Evolutionary conservation across 30 jellyfish, hydroid and myxozoan genomes (phyloP).

Genomic region (Rhopilema esculentum): DNA sequence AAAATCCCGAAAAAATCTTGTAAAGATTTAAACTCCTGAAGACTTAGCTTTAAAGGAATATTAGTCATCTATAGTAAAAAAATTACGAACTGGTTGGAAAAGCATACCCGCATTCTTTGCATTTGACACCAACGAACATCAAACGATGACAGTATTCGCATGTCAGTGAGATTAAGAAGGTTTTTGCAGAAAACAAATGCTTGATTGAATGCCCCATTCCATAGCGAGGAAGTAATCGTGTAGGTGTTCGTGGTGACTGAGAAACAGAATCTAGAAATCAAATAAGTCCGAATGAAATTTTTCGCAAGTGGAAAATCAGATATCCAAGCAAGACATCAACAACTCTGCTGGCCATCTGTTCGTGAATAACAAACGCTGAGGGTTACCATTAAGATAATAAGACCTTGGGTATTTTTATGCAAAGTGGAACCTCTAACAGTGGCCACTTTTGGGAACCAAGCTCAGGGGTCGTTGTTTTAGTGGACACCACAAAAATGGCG

Average conservation of each 20-base stretch:
- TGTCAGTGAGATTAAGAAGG: constrained; percentile 67
- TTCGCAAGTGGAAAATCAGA: no score
- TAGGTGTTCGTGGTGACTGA: constrained; percentile 91
- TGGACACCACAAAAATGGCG: no score
- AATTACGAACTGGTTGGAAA: neutral
- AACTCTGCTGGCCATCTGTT: no score
- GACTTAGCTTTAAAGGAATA: neutral
- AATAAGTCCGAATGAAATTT: neutral
- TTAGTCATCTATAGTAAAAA: neutral
- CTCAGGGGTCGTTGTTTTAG: no score
- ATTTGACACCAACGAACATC: constrained; percentile 81
- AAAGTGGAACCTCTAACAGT: no score
- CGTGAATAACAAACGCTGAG: no score
- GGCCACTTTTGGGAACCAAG: no score
- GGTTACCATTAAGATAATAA: no score
- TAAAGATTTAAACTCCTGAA: neutral
- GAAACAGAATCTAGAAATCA: constrained; percentile 47
- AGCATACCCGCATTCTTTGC: constrained; percentile 89
- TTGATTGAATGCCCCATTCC: constrained; percentile 87
- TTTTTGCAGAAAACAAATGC: constrained; percentile 83
- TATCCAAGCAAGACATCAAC: no score
- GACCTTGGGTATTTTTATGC: no score
- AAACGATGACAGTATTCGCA: constrained; percentile 84
- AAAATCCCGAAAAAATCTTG: neutral
- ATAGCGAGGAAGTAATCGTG: constrained; percentile 56